Conservation (phyloP, 2,888 invertebrate species). For the Anarsia innoxiella region DNA sequence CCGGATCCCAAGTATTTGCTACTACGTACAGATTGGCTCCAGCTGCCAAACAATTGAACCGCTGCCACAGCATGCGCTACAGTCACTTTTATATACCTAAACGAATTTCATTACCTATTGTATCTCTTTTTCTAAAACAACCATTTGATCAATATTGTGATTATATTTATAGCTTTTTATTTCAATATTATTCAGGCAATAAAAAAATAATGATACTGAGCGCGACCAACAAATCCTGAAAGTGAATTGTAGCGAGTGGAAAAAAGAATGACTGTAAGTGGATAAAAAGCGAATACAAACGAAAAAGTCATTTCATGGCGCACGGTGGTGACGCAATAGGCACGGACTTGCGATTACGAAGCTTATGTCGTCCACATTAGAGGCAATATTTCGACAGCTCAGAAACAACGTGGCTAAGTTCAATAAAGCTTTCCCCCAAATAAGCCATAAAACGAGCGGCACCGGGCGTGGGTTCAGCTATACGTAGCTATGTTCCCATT, state of each 20-base stretch:
- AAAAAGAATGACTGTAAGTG: conserved; percentile 72
- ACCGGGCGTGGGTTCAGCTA: conserved; percentile 61
- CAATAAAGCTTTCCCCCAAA: conserved; percentile 75
- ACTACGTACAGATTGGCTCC: no score
- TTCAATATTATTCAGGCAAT: conserved; percentile 43
- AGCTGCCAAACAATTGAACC: no score
- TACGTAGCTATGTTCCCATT: conserved; percentile 54
- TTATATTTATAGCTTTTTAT: not conserved
- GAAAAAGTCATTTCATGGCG: conserved; percentile 73
- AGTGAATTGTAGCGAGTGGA: conserved; percentile 73
- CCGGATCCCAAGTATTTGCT: no score
- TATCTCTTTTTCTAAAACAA: no score
- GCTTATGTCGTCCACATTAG: conserved; percentile 35
- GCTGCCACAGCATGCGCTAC: no score
- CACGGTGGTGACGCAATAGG: conserved; percentile 54
- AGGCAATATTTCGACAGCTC: conserved; percentile 43
- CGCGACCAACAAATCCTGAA: conserved; percentile 61
- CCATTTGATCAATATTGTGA: no score
- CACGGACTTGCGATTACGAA: conserved; percentile 30
- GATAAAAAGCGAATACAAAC: conserved; percentile 73
- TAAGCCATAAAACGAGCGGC: conserved; percentile 73
- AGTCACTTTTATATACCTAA: no score
- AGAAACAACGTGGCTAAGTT: conserved; percentile 63
- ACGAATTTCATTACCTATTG: no score
- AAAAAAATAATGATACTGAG: conserved; percentile 52